Base-by-base conservation (phyloP, 2,888 invertebrate species). In the Platerodrilus igneus region DNA sequence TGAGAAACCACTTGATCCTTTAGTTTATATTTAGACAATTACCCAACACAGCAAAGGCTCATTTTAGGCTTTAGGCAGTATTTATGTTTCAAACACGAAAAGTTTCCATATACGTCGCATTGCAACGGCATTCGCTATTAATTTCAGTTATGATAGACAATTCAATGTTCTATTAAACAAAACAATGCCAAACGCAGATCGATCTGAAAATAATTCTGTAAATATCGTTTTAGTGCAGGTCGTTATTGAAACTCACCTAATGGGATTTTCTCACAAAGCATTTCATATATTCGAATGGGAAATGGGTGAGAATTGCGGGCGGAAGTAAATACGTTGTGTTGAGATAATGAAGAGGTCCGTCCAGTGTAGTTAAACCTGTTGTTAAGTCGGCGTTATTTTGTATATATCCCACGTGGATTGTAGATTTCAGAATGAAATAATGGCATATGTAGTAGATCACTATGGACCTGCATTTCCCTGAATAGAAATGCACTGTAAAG, bases 331-430 rank as follows among this genome's bases (percentile, higher is more conserved):
- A 56, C 59, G 56, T 60, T 53, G 60, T 61, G 64, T 62, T 62
- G 63, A 64, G 64, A 64, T 64, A 66, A 66, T 64, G 59, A 62
- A 64, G 59, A 59, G 61, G 49, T 48, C 60, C 57, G 64, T 61
- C 64, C 62, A 62, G 57, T 63, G 55, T 54, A 57, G 60, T 60
- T 60, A 58, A 60, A 63, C 63, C 61, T 58, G 62, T 60, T 63
- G 61, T 59, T 47, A 51, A 55, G 55, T 58, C 56, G 51, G 47
- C 52, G 58, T 56, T 53, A 54, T 55, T 58, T 58, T 52, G 51
- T 51, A n/a, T n/a, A n/a, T n/a, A 54, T 58, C 53, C 50, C 58
- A 44, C 41, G 53, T 38, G 58, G 48, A 20, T 33, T 42, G 49
- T 44, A 42, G 42, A 45, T 23, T 41, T 41, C 17, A 32, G 8